Evolutionary conservation across 1,140 invertebrate genomes (phyloP), one percentile per base, ranked within the genome.

Genomic region (Centruroides vittatus): DNA sequence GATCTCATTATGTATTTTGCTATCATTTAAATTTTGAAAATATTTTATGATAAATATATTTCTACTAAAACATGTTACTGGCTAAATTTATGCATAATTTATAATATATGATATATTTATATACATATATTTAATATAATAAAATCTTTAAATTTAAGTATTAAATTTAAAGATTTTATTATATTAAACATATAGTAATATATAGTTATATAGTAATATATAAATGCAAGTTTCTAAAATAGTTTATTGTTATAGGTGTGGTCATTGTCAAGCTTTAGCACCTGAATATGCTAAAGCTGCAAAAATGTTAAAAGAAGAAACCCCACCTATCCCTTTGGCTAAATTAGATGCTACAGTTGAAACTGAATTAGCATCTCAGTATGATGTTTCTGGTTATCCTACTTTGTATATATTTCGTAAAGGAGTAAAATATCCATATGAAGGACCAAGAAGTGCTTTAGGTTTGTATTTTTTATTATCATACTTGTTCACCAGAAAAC

Each of bases 331-430:
- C 36, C 61, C 68, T 13, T 65, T 80, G 48, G 76, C 70, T 4
- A 80, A 79, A 70, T 76, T 80, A 0, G 78, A 80, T 69, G 76
- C 77, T 7, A 78, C 78, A 11, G 69, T 72, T 56, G 73, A 79
- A 61, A 68, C 50, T n/a, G 72, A 74, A 12, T 60, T 79, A n/a
- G 76, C 73, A 23, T 67, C 72, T 60, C 72, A 73, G 67, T 76
- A 67, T 65, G 67, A 68, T 34, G 59, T 63, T 35, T 65, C 61
- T n/a, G 78, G 77, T 35, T 63, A 72, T 67, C 78, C 78, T 12
- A 79, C 78, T 1, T 57, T 76, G 47, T 71, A 73, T 64, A 66
- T 78, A 13, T 75, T 80, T 61, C 70, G 76, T 49, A 72, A 76
- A 59, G 79, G 78, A 46, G 69, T 72, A 55, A 70, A 72, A 36